phyloP scores from a whole-genome alignment of 2,113 vertebrate species.

The Oreocharis arfaki region DNA sequence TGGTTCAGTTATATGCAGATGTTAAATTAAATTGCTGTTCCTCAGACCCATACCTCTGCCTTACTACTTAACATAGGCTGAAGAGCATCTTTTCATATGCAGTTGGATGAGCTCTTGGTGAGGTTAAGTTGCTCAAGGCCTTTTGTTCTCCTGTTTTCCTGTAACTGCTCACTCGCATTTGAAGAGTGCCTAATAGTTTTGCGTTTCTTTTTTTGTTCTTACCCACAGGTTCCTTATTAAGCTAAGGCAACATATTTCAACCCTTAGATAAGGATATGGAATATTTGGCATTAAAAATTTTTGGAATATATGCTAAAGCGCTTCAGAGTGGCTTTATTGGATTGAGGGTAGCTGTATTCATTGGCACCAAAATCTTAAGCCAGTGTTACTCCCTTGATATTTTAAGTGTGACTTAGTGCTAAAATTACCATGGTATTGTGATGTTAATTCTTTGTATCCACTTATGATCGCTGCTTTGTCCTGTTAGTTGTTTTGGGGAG shows the following conservation, averaged over 20 bases:
- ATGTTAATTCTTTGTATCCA: neutral
- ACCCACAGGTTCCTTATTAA: neutral
- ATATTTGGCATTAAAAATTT: neutral
- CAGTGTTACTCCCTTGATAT: neutral
- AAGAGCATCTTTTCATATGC: neutral
- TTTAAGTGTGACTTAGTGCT: neutral
- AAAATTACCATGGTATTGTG: neutral
- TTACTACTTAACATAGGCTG: neutral
- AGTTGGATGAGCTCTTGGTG: neutral
- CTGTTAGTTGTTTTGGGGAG: neutral
- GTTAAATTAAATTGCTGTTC: neutral
- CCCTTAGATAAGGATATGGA: neutral
- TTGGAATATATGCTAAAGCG: neutral
- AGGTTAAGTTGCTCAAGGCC: neutral
- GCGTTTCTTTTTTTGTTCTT: neutral
- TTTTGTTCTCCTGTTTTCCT: neutral
- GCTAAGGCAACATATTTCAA: neutral
- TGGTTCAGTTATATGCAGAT: neutral
- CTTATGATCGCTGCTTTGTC: neutral
- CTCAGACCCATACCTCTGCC: accelerated
- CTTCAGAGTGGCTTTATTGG: neutral
- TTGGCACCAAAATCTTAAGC: neutral
- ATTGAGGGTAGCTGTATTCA: neutral
- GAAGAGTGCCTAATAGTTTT: neutral
- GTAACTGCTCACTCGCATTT: neutral